Evolutionary conservation across 2,797 vertebrate species (phyloP).

Genomic region (Anomalospiza imberbis): DNA sequence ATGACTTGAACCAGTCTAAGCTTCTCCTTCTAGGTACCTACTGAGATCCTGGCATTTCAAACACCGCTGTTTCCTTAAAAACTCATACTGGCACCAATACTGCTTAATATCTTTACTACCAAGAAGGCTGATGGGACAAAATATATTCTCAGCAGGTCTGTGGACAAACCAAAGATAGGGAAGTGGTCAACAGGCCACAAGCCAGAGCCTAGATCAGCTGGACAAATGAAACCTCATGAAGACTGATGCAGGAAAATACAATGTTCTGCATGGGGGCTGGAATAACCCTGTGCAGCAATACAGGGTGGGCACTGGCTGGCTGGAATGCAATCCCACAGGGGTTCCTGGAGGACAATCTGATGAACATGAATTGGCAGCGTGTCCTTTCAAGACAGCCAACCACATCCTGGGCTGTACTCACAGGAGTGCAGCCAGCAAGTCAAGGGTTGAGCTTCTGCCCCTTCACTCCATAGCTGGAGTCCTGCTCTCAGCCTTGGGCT

Average conservation of each 20-base stretch:
- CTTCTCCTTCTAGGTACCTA: not conserved
- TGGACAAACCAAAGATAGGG: not conserved
- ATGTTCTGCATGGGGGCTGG: rapidly evolving
- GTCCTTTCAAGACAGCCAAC: not conserved
- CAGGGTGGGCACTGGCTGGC: not conserved
- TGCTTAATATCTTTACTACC: not conserved
- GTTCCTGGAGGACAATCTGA: not conserved
- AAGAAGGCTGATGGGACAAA: not conserved
- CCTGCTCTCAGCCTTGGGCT: not conserved
- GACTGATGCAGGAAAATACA: not conserved
- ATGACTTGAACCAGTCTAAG: not conserved
- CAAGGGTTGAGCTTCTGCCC: not conserved
- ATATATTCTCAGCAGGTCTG: not conserved
- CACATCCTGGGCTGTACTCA: not conserved
- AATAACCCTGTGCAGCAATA: not conserved
- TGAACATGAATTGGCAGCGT: not conserved
- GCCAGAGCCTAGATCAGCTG: not conserved
- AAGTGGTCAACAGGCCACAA: not conserved
- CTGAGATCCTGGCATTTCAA: not conserved
- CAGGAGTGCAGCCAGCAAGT: not conserved
- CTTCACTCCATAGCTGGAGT: not conserved
- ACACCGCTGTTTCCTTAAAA: not conserved
- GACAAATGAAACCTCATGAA: not conserved
- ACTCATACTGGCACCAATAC: not conserved
- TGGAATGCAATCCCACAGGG: not conserved